Percentiles rank a stretch among this genome's conserved stretches.
phyloP scores from a whole-genome alignment of 2,797 vertebrate genomes.

The Acropternis orthonyx region DNA sequence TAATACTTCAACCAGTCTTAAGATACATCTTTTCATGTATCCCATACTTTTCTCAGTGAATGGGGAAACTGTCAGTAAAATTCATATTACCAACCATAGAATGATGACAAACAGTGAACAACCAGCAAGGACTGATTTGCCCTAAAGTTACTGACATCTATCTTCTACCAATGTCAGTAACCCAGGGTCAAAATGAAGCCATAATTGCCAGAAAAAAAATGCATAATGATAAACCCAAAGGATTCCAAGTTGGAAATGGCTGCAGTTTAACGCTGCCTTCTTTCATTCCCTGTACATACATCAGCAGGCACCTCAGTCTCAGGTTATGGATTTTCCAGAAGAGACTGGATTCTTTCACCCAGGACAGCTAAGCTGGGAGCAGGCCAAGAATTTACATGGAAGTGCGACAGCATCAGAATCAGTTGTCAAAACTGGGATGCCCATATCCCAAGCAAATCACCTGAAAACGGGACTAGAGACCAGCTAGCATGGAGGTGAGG shows the following conservation, averaged over 20 bases:
- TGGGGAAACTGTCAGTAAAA: rapidly evolving
- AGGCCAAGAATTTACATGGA: neutral
- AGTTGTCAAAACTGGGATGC: neutral
- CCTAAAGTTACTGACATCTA: neutral
- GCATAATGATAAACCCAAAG: neutral
- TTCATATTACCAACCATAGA: neutral
- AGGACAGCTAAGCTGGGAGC: neutral
- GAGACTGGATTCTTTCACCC: neutral
- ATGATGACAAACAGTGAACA: neutral
- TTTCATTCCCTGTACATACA: neutral
- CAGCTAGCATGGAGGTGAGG: neutral
- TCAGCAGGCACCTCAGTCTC: neutral
- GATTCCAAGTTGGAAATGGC: neutral
- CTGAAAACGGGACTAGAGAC: neutral
- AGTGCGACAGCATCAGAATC: neutral
- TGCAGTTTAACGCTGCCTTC: neutral
- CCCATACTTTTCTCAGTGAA: neutral
- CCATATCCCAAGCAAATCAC: neutral
- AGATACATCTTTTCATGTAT: neutral
- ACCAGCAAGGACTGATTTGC: neutral
- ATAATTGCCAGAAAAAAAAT: neutral
- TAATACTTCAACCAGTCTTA: neutral
- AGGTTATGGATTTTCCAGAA: neutral
- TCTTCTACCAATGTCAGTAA: neutral
- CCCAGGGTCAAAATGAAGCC: neutral